Conservation (phyloP, 2,113 vertebrate species). For the Zosterops lateralis region DNA sequence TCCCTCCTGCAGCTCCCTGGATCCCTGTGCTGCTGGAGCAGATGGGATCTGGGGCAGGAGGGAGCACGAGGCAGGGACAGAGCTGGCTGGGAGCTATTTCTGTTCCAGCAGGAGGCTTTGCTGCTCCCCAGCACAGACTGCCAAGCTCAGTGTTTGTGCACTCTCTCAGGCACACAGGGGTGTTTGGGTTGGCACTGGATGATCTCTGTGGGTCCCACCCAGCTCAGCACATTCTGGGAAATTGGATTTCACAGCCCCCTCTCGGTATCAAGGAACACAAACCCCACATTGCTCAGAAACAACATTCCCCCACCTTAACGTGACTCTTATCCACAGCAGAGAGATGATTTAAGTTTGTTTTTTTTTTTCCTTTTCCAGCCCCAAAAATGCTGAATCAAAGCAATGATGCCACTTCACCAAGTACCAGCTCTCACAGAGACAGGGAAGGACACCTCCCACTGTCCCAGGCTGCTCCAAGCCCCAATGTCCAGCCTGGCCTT, state of each 20-base stretch:
- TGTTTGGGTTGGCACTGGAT: background rate
- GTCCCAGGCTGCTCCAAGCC: no score
- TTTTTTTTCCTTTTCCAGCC: background rate
- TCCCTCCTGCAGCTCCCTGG: background rate
- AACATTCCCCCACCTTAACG: background rate
- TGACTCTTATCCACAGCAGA: rapidly evolving
- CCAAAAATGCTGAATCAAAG: background rate
- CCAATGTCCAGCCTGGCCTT: background rate
- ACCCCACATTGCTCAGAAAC: background rate
- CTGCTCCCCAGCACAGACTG: no score
- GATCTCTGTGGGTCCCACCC: background rate
- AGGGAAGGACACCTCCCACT: background rate
- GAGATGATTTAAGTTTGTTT: rapidly evolving
- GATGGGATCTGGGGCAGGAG: background rate
- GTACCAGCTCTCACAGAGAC: background rate
- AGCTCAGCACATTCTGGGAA: background rate
- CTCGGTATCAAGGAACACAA: no score
- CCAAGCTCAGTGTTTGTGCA: no score
- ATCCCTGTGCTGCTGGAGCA: background rate
- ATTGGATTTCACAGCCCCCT: background rate
- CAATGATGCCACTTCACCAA: background rate
- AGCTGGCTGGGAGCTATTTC: background rate
- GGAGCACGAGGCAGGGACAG: no score
- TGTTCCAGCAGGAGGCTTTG: background rate
- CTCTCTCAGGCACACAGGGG: background rate